Evolutionary conservation across 2,888 invertebrate genomes (phyloP).

Genomic region (Conchocele bisecta): DNA sequence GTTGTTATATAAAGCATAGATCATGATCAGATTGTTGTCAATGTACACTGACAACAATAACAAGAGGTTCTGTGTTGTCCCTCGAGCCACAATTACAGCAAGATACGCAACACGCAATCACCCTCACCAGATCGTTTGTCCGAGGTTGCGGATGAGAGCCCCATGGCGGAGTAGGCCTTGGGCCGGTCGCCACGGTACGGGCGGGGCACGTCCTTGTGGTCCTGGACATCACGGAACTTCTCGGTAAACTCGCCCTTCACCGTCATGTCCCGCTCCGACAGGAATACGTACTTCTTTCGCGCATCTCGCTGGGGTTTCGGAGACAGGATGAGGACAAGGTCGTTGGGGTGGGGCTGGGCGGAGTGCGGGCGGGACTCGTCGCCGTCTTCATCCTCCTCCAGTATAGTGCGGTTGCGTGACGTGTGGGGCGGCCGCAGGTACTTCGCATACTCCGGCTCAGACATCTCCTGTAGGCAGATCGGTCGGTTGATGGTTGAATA

Average conservation of each 20-base stretch:
- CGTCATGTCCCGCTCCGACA: conserved; percentile 73
- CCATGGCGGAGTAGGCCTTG: conserved; percentile 65
- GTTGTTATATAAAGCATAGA: too few relatives aligned
- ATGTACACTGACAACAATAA: too few relatives aligned
- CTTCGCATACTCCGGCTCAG: conserved; percentile 64
- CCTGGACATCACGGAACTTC: conserved; percentile 65
- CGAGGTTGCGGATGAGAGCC: conserved; percentile 40
- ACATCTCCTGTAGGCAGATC: conserved; percentile 55
- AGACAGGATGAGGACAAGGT: conserved; percentile 55
- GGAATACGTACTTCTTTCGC: conserved; percentile 69
- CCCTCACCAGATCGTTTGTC: conserved; percentile 32
- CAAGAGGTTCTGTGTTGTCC: too few relatives aligned
- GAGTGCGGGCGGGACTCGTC: conserved; percentile 15
- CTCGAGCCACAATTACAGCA: too few relatives aligned
- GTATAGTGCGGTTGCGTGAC: conserved; percentile 33
- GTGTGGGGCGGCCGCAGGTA: conserved; percentile 52
- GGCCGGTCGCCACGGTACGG: conserved; percentile 59
- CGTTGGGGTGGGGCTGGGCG: conserved; percentile 57
- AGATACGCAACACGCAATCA: too few relatives aligned
- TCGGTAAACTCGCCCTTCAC: conserved; percentile 70
- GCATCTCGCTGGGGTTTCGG: conserved; percentile 37
- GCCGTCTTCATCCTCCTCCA: conserved; percentile 24
- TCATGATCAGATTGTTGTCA: too few relatives aligned
- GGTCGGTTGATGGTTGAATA: too few relatives aligned
- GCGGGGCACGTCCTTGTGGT: conserved; percentile 58